These are phyloP conservation scores for Gastrophysa polygoni DNA, from an alignment of 2,888 invertebrate species.

Conservation along the genomic window DNA sequence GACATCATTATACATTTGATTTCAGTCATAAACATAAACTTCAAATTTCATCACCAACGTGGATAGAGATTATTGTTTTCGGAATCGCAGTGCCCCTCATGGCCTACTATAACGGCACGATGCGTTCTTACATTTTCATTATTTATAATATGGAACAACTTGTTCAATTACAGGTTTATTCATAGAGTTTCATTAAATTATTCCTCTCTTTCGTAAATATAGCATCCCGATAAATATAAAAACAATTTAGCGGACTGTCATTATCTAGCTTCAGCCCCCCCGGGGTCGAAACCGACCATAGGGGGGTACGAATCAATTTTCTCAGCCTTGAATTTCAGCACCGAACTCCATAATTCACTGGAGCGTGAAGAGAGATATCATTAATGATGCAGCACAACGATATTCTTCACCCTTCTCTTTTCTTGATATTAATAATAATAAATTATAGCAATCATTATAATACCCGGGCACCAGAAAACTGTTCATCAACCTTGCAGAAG, in stretches of 20 bases:
- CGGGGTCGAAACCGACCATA: not conserved
- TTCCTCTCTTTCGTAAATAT: not conserved
- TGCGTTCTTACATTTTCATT: slow-evolving; percentile 30
- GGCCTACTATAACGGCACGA: slow-evolving; percentile 13
- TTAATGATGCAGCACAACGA: not conserved
- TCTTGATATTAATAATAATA: too few species aligned
- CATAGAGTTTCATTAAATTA: slow-evolving; percentile 26
- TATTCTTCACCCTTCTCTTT: not conserved
- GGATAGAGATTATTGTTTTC: too few species aligned
- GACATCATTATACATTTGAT: too few species aligned
- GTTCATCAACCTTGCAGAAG: too few species aligned
- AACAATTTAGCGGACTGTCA: slow-evolving; percentile 1
- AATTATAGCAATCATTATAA: too few species aligned
- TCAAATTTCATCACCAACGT: too few species aligned
- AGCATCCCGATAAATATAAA: not conserved
- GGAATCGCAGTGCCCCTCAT: not conserved
- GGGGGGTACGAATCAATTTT: not conserved
- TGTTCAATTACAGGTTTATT: slow-evolving; percentile 29
- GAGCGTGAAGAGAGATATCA: not conserved
- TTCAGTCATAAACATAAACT: too few species aligned
- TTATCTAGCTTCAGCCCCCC: not conserved
- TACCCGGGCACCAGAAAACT: too few species aligned
- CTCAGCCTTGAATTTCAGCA: not conserved
- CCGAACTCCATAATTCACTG: not conserved
- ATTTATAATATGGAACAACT: slow-evolving; percentile 30